Evolutionary conservation across 1,140 invertebrate species (phyloP).

Genomic region (Liolophura sinensis): DNA sequence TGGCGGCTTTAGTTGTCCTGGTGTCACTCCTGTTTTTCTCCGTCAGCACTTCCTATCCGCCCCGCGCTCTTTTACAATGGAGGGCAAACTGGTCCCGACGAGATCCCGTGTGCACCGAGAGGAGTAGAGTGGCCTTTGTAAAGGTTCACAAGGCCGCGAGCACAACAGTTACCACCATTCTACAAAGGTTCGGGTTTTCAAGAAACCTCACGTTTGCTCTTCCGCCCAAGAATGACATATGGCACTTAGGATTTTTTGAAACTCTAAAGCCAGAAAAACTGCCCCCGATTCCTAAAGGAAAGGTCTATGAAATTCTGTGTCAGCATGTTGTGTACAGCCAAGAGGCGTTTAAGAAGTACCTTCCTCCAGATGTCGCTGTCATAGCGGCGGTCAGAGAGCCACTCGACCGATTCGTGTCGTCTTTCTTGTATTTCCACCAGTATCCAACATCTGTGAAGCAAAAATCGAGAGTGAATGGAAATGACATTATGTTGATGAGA

Average conservation of each 20-base stretch:
- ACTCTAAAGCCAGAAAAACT: slow-evolving; percentile 6
- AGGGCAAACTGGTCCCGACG: too few species aligned
- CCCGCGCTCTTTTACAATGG: too few species aligned
- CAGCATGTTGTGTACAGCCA: slow-evolving; percentile 33
- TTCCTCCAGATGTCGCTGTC: slow-evolving; percentile 24
- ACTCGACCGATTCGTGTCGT: slow-evolving; percentile 30
- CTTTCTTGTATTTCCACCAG: slow-evolving; percentile 18
- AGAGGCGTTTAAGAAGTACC: slow-evolving; percentile 14
- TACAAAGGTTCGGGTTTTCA: slow-evolving; percentile 27
- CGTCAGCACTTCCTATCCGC: too few species aligned
- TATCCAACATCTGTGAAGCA: too few species aligned
- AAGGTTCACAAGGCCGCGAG: slow-evolving; percentile 40
- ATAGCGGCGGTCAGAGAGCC: slow-evolving; percentile 33
- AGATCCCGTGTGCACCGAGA: slow-evolving; percentile 5
- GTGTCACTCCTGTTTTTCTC: too few species aligned
- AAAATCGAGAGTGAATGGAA: too few species aligned
- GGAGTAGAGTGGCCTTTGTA: slow-evolving; percentile 17
- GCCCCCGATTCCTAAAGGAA: slow-evolving; percentile 4
- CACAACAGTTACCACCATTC: slow-evolving; percentile 35
- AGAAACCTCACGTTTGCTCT: slow-evolving; percentile 30
- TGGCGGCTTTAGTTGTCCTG: too few species aligned
- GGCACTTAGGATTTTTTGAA: slow-evolving; percentile 20
- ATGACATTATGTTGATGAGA: not conserved
- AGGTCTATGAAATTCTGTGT: slow-evolving; percentile 30
- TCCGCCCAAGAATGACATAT: slow-evolving; percentile 27